Evolutionary conservation across 2,797 vertebrate species (phyloP), one percentile per base, ranked within the genome.

Genomic region (Coranthus polyacanthus): DNA sequence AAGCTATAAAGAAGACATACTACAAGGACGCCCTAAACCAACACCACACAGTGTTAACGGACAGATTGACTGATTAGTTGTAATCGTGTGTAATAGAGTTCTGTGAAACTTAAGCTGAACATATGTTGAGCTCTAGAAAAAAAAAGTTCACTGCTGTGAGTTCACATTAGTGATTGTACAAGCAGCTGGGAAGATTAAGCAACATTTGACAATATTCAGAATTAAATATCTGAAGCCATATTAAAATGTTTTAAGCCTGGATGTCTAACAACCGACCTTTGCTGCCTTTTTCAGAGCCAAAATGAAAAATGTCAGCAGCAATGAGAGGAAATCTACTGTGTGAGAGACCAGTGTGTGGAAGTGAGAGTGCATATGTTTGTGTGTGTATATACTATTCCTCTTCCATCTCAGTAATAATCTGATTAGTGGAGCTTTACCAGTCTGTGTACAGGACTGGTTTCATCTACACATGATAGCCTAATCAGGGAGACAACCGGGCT

Each of bases 391-490:
- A 61, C 62, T 61, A 52, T 78, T 76, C 55, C 60, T 68, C 75
- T 77, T 77, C 52, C 58, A 83, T 88, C 68, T 67, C 68, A 71
- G 72, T 78, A 71, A 81, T 93, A 92, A 94, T 92, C 92, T 89
- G 86, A 91, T 94, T 92, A 92, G 58, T 0, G 15, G 63, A 85
- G 86, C 88, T 92, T 90, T 92, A 90, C 88, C 85, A 81, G 85
- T 88, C 84, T 83, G 83, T 82, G 78, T 81, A 81, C 58, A 80
- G 81, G 64, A 84, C 88, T 88, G 78, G 86, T 87, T 92, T 92
- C 82, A 86, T 91, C 79, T 78, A 85, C 79, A 85, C 64, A 86
- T 82, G 83, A 89, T 84, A 81, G 68, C 56, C 67, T 82, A 81
- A 89, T 89, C 84, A 79, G 63, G 71, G 15, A 65, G 84, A 86